Conservation (phyloP, 2,113 vertebrate genomes). For the Microcebus murinus region DNA sequence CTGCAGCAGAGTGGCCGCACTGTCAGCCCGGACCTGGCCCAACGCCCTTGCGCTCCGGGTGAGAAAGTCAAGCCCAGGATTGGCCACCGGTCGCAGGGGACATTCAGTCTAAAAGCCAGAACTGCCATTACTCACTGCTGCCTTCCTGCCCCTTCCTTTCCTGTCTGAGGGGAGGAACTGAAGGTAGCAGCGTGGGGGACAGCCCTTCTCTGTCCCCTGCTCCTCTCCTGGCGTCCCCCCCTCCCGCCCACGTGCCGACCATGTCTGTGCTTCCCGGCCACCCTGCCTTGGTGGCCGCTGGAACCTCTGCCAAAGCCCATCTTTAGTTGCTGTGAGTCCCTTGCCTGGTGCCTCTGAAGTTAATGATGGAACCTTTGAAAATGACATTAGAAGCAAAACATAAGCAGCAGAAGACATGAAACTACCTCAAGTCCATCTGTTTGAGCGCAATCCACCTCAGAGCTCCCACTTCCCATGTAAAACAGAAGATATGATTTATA, state of each 20-base stretch:
- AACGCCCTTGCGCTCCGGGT: neutral
- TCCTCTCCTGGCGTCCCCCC: neutral
- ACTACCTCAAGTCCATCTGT: constrained; percentile 79
- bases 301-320: constrained; percentile 71
- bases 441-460: constrained; percentile 74
- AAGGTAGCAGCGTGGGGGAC: neutral
- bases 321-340: constrained; percentile 65
- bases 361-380: constrained; percentile 77
- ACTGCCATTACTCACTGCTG: neutral
- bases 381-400: constrained; percentile 79
- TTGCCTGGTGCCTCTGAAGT: constrained; percentile 71
- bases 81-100: neutral
- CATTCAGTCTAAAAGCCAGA: no score
- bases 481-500: constrained; percentile 86
- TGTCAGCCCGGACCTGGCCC: neutral
- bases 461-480: constrained; percentile 85
- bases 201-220: neutral
- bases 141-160: neutral
- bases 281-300: neutral
- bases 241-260: neutral
- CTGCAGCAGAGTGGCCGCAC: neutral
- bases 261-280: neutral
- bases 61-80: neutral
- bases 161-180: neutral
- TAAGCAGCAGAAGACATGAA: constrained; percentile 76